Percentiles rank a stretch among this genome's conserved stretches.
These are phyloP conservation scores for Tetranychus truncatus DNA, from an alignment of 2,888 invertebrate genomes.

Conservation along the genomic window DNA sequence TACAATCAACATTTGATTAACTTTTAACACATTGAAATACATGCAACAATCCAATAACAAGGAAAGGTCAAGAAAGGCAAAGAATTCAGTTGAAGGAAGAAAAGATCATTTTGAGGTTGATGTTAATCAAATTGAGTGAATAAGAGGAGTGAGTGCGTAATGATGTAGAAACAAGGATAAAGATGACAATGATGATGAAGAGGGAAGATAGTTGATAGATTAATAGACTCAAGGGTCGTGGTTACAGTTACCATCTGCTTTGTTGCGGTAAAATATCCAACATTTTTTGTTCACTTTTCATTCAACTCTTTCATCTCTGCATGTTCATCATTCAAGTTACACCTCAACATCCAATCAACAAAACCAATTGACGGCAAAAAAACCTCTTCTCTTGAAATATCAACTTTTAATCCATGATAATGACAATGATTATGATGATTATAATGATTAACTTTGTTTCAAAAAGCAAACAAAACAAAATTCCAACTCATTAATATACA, in stretches of 20 bases:
- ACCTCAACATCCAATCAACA: no score
- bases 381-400: no score
- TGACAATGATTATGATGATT: not conserved
- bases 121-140: slow-evolving; percentile 1
- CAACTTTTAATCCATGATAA: not conserved
- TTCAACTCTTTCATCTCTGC: no score
- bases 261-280: not conserved
- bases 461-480: no score
- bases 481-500: no score
- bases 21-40: no score
- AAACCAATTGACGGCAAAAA: no score
- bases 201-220: not conserved
- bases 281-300: no score
- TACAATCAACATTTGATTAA: no score
- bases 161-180: not conserved
- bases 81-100: not conserved
- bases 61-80: no score
- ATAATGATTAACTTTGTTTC: not conserved
- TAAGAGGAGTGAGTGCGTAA: not conserved
- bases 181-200: not conserved
- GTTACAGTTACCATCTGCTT: not conserved
- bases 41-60: no score
- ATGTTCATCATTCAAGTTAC: no score
- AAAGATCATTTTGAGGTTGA: not conserved
- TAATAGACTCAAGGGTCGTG: not conserved